phyloP scores from a whole-genome alignment of 2,888 invertebrate genomes.

The Pediacus dermestoides region DNA sequence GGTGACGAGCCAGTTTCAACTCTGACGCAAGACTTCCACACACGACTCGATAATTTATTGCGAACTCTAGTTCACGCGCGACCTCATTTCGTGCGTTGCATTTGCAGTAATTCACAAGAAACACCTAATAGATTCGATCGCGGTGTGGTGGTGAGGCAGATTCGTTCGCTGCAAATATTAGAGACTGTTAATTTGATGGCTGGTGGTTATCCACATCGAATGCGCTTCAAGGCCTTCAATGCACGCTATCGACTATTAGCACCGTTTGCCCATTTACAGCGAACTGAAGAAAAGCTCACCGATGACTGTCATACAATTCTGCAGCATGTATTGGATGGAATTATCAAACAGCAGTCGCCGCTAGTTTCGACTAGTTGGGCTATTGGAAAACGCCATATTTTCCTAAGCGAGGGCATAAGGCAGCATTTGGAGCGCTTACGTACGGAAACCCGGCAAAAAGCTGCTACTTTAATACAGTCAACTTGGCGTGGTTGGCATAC shows the following conservation, averaged over 20 bases:
- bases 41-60: conserved; percentile 85
- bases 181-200: conserved; percentile 96
- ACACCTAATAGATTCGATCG: conserved; percentile 81
- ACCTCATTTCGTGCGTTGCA: conserved; percentile 91
- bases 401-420: conserved; percentile 88
- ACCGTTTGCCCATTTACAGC: conserved; percentile 66
- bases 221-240: conserved; percentile 91
- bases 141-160: conserved; percentile 79
- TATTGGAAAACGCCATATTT: conserved; percentile 88
- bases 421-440: conserved; percentile 84
- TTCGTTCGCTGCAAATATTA: conserved; percentile 79
- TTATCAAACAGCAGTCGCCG: conserved; percentile 55
- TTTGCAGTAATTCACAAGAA: conserved; percentile 82
- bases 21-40: conserved; percentile 93
- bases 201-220: conserved; percentile 89
- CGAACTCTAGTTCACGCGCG: conserved; percentile 88
- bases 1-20: conserved; percentile 85
- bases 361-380: conserved; percentile 85
- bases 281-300: conserved; percentile 65
- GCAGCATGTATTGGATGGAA: conserved; percentile 63
- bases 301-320: conserved; percentile 75
- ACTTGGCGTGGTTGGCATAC: conserved; percentile 80
- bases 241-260: conserved; percentile 80
- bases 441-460: conserved; percentile 70
- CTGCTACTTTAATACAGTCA: conserved; percentile 80